These are phyloP conservation scores for Pseudolaguvia tuberculata DNA, from an alignment of 2,113 vertebrate species.

Conservation along the genomic window DNA sequence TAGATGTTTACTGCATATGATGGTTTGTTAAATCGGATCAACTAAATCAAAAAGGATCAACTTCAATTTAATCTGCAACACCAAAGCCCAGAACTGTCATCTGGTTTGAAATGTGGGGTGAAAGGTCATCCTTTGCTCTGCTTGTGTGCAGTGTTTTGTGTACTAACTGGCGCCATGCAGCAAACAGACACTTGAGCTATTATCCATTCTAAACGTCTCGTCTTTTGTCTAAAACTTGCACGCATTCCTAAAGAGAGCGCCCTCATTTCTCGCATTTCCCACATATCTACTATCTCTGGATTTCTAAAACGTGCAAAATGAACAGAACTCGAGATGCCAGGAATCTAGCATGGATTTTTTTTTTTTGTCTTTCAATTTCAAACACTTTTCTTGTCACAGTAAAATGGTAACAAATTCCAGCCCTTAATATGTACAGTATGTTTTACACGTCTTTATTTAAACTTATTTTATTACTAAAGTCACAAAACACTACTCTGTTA, in stretches of 20 bases:
- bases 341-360: not conserved
- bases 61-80: not conserved
- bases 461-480: too few relatives aligned
- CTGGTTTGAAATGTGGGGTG: conserved; percentile 8
- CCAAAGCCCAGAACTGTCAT: conserved; percentile 6
- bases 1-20: not conserved
- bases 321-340: not conserved
- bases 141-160: conserved; percentile 3
- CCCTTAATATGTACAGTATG: too few relatives aligned
- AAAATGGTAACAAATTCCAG: too few relatives aligned
- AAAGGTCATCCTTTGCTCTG: not conserved
- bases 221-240: conserved; percentile 23
- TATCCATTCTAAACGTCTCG: conserved; percentile 27
- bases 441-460: too few relatives aligned
- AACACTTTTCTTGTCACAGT: too few relatives aligned
- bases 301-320: not conserved
- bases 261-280: not conserved
- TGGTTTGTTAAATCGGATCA: too few relatives aligned
- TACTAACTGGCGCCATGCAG: conserved; percentile 10
- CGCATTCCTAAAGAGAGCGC: not conserved
- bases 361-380: not conserved
- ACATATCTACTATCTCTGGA: not conserved
- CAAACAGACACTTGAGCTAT: conserved; percentile 5
- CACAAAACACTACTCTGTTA: too few relatives aligned
- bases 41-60: too few relatives aligned